Evolutionary conservation across 2,113 vertebrate species (phyloP).

Genomic region (Xerus inauris): DNA sequence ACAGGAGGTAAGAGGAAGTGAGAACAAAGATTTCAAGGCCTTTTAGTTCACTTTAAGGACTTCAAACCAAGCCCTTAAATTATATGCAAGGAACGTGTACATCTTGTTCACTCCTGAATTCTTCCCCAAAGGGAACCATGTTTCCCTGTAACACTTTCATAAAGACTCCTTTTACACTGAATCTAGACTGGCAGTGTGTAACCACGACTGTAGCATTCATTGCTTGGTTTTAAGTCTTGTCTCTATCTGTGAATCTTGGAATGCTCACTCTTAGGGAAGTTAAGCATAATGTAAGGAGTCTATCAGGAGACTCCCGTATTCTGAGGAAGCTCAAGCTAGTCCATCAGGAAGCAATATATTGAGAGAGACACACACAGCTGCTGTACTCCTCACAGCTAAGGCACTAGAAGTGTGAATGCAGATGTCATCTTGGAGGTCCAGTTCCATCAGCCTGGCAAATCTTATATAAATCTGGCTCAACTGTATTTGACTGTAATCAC

Average conservation of each 20-base stretch:
- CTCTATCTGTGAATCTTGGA: background rate
- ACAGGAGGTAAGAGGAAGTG: background rate
- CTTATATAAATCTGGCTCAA: background rate
- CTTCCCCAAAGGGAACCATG: background rate
- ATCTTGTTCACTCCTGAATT: background rate
- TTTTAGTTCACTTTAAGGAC: background rate
- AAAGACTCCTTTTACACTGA: background rate
- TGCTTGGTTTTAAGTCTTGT: background rate
- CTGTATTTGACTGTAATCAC: background rate
- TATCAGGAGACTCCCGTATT: background rate
- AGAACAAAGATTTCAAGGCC: background rate
- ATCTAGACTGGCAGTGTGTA: background rate
- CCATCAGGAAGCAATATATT: background rate
- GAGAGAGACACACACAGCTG: background rate
- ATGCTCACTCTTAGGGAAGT: background rate
- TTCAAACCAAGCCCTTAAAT: background rate
- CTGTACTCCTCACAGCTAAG: background rate
- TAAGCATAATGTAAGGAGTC: background rate
- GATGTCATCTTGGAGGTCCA: background rate
- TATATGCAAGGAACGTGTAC: too few relatives aligned
- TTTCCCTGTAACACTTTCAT: background rate
- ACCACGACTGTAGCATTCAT: background rate
- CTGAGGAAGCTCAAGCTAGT: background rate
- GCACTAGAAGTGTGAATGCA: background rate
- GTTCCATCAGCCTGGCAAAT: background rate